Evolutionary conservation across 2,888 invertebrate genomes (phyloP).

Genomic region (Callyntrura guangdongensis): DNA sequence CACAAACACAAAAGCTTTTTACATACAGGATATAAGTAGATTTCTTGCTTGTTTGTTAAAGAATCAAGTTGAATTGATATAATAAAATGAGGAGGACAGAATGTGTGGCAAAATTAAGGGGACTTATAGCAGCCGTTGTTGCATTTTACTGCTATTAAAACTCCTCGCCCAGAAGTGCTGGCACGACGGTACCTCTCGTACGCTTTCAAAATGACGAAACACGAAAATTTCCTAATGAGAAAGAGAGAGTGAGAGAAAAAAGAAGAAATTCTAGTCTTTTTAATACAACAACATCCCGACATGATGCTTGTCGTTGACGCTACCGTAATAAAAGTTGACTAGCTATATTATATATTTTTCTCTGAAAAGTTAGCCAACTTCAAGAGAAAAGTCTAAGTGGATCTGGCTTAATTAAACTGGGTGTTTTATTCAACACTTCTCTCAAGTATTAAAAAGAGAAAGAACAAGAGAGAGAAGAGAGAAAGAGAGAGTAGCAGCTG

Average conservation of each 20-base stretch:
- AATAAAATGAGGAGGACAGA: slow-evolving; percentile 65
- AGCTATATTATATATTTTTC: slow-evolving; percentile 55
- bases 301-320: slow-evolving; percentile 60
- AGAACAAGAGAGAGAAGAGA: slow-evolving; percentile 44
- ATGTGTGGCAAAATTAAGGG: slow-evolving; percentile 76
- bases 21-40: too few species aligned
- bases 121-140: slow-evolving; percentile 66
- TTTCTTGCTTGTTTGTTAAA: too few species aligned
- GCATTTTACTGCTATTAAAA: slow-evolving; percentile 71
- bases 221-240: slow-evolving; percentile 54
- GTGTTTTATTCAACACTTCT: slow-evolving; percentile 66
- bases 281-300: slow-evolving; percentile 63
- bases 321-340: slow-evolving; percentile 70
- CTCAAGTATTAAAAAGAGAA: slow-evolving; percentile 66
- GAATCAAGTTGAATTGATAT: slow-evolving; percentile 49
- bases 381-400: slow-evolving; percentile 62
- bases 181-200: slow-evolving; percentile 10
- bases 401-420: slow-evolving; percentile 77
- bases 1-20: too few species aligned
- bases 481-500: slow-evolving; percentile 51
- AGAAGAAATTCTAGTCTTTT: slow-evolving; percentile 52
- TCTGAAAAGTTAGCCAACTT: slow-evolving; percentile 61
- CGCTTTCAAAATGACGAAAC: slow-evolving; percentile 64
- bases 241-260: slow-evolving; percentile 14
- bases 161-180: neutral